Percentiles rank a stretch among this genome's conserved stretches.
phyloP scores from a whole-genome alignment of 92 coral and sea anemone genomes.

The Metridium senile region DNA sequence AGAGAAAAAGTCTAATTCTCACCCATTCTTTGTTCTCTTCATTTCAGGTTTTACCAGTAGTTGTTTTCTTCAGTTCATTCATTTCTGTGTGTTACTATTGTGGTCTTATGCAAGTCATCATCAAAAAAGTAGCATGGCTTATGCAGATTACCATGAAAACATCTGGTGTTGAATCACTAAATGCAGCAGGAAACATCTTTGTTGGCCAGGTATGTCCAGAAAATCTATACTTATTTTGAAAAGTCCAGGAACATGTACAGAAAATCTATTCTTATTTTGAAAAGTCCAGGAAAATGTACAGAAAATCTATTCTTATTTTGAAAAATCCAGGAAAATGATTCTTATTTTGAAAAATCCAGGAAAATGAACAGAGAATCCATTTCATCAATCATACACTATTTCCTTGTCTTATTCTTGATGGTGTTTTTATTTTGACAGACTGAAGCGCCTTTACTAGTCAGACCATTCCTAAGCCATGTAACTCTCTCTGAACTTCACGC shows the following conservation, averaged over 20 bases:
- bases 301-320: no score
- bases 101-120: conserved; percentile 82
- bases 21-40: not conserved
- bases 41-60: conserved; percentile 74
- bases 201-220: conserved; percentile 83
- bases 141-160: conserved; percentile 98
- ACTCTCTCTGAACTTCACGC: conserved; percentile 95
- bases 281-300: no score
- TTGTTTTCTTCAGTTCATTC: conserved; percentile 85
- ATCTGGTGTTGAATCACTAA: conserved; percentile 92
- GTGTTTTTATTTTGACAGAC: conserved; percentile 62
- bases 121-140: conserved; percentile 92
- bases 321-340: not conserved
- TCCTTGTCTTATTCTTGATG: no score
- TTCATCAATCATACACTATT: not conserved
- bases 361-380: not conserved
- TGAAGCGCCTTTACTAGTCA: conserved; percentile 87
- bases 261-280: no score
- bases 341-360: not conserved
- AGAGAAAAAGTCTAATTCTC: no score
- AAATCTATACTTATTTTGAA: conserved; percentile 1
- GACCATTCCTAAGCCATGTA: conserved; percentile 81
- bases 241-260: no score
- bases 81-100: conserved; percentile 78
- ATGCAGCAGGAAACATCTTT: conserved; percentile 95